Conservation (phyloP, 2,888 invertebrate genomes). For the Microplitis manilae region DNA sequence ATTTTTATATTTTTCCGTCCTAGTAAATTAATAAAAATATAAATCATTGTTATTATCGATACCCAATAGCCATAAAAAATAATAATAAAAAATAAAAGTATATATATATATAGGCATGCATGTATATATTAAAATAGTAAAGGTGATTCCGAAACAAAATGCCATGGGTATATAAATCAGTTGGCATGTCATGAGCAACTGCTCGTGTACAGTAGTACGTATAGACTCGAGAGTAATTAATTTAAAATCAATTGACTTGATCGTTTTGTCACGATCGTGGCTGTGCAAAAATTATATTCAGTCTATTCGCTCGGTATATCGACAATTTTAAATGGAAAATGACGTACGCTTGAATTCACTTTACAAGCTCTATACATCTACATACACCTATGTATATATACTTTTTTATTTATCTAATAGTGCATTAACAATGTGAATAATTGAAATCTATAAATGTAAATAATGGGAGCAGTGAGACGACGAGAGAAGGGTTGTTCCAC, state of each 20-base stretch:
- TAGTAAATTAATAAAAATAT: no score
- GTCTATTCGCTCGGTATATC: background rate
- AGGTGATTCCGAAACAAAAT: background rate
- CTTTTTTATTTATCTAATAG: background rate
- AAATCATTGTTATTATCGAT: no score
- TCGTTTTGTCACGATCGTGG: slow-evolving; percentile 16
- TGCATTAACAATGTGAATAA: background rate
- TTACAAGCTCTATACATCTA: background rate
- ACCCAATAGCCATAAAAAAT: no score
- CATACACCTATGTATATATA: background rate
- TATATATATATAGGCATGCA: background rate
- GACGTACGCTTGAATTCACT: background rate
- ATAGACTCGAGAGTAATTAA: slow-evolving; percentile 50
- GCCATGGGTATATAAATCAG: slow-evolving; percentile 43
- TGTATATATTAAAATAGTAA: background rate
- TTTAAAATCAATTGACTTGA: slow-evolving; percentile 51
- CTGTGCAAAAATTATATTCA: slow-evolving; percentile 18
- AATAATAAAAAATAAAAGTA: background rate
- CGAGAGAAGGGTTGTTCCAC: slow-evolving; percentile 3
- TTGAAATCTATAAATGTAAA: background rate
- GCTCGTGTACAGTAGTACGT: slow-evolving; percentile 34
- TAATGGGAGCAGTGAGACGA: background rate
- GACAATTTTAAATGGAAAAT: slow-evolving; percentile 8
- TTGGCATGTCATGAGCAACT: slow-evolving; percentile 46
- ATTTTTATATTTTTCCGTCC: no score